Conservation (phyloP, 2,888 invertebrate species). For the Danaus chrysippus region DNA sequence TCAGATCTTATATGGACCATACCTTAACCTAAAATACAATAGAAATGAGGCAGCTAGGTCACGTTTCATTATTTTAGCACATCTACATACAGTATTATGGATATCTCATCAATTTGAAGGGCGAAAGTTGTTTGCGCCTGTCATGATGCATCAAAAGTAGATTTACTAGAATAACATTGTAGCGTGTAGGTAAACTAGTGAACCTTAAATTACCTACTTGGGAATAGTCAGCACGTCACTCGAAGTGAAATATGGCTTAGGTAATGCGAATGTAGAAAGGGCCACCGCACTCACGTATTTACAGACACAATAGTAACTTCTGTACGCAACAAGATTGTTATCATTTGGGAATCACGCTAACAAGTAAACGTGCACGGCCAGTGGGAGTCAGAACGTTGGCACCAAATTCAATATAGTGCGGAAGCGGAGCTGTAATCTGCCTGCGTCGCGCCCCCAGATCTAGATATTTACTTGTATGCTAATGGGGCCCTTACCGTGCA, state of each 20-base stretch:
- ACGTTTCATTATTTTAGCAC: neutral
- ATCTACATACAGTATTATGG: conserved; percentile 9
- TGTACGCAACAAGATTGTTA: conserved; percentile 56
- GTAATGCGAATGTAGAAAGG: conserved; percentile 37
- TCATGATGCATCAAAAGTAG: conserved; percentile 33
- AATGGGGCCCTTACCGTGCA: conserved; percentile 71
- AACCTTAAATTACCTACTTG: conserved; percentile 36
- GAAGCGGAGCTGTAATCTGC: conserved; percentile 69
- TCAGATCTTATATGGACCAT: no score
- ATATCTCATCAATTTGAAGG: conserved; percentile 23
- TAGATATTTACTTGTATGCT: conserved; percentile 76
- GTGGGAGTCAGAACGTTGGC: conserved; percentile 57
- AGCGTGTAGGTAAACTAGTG: conserved; percentile 33
- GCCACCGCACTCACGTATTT: conserved; percentile 35
- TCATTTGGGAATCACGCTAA: conserved; percentile 71
- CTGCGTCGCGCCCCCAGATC: conserved; percentile 59
- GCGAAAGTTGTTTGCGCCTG: conserved; percentile 33
- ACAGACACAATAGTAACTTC: conserved; percentile 46
- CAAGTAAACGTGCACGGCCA: conserved; percentile 66
- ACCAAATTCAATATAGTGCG: conserved; percentile 73
- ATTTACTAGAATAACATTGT: conserved; percentile 31
- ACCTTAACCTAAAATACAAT: no score
- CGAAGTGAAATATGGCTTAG: conserved; percentile 37
- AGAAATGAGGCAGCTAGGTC: conserved; percentile 5
- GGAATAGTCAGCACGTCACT: conserved; percentile 37